Percentiles rank a stretch among this genome's conserved stretches.
Evolutionary conservation across 2,797 vertebrate species (phyloP).

Genomic region (Phrynocephalus forsythii): DNA sequence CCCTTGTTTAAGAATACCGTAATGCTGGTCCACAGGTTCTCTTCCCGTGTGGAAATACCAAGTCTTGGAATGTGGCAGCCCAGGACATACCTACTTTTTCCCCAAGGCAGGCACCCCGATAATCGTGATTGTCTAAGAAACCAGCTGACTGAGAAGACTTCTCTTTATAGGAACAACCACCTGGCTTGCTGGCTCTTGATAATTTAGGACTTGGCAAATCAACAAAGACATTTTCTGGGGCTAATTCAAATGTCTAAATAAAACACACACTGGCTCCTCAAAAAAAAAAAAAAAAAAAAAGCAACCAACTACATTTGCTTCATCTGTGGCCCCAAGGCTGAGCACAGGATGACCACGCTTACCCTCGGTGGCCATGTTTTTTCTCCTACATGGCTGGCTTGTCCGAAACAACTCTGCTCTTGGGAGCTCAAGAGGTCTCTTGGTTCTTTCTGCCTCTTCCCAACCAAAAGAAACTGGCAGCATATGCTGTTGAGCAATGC

Average conservation of each 20-base stretch:
- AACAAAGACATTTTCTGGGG: no score
- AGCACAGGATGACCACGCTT: no score
- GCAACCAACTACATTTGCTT: no score
- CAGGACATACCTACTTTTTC: neutral
- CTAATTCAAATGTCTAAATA: no score
- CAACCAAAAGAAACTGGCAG: neutral
- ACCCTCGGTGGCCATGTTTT: no score
- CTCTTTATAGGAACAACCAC: no score
- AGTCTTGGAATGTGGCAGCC: neutral
- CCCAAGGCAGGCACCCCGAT: neutral
- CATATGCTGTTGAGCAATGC: neutral
- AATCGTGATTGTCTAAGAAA: no score
- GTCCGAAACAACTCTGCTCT: neutral
- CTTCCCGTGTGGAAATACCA: neutral
- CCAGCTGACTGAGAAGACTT: no score
- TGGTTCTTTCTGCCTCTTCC: neutral
- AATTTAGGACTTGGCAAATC: neutral
- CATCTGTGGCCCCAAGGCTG: no score
- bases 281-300: no score
- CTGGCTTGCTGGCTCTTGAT: neutral
- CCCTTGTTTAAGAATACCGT: neutral
- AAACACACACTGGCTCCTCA: no score
- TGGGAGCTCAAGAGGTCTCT: neutral
- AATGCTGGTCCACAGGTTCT: neutral
- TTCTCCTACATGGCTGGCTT: no score